Base-by-base conservation (phyloP, 2,888 invertebrate genomes). In the Lampropteryx suffumata region DNA sequence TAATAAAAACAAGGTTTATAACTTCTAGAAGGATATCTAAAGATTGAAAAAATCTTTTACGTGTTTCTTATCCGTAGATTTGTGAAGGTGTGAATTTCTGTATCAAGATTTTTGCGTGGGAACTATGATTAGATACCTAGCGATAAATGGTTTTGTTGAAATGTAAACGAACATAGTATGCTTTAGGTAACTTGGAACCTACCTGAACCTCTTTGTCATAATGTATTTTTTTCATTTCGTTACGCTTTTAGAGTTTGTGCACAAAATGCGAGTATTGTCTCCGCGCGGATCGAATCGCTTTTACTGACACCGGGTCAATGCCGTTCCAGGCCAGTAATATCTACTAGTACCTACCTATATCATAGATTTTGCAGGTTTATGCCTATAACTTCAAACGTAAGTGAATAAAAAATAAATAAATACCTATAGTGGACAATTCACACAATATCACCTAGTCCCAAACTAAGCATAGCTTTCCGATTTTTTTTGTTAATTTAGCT, bases 101-200 rank as follows among this genome's bases (percentile, higher is more conserved):
- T 44, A 61, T 58, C 55, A 50, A 52, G 55, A 56, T 54, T 40
- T 12, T 24, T 29, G 50, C 55, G 61, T 61, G 61, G 55, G 61
- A 61, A 54, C 10, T 29, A 39, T 48, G 55, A 56, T 49, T 17
- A 17, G 17, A 17, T 3, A 5, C 7, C 3, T 24, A 6, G n/a
- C 42, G 46, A 51, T 51, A 42, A 21, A 12, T 21, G 28, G 32
- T 35, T 36, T 45, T 50, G 39, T 17, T 34, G n/a, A 27, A 24
- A 24, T 7, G 24, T 24, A 3, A 24, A 24, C 24, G n/a, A n/a
- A n/a, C n/a, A n/a, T n/a, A 17, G 17, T 17, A 17, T 17, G 17
- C n/a, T n/a, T 5, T 5, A 21, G 5, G 21, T 2, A 5, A 21
- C 21, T 5, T 21, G 5, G 5, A 21, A 21, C 2, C 21, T 2